Evolutionary conservation across 2,888 invertebrate species (phyloP), one percentile per base, ranked within the genome.

Genomic region (Lasioglossum calceatum): DNA sequence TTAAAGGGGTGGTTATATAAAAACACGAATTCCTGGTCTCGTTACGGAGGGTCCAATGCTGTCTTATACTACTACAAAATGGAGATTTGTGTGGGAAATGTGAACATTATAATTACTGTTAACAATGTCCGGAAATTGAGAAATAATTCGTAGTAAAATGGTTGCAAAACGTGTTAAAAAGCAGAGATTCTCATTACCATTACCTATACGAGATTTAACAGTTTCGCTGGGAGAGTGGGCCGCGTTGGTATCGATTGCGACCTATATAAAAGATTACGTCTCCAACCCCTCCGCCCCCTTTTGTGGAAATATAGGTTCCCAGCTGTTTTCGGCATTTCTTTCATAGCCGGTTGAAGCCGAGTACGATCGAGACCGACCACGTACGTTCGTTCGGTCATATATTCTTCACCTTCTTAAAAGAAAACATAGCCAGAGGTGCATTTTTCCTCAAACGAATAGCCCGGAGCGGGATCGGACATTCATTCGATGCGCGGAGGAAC

Each of bases 221-320:
- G 87, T 86, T 83, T 78, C 70, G 75, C 80, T 39, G 76, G 47
- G 54, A 77, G 87, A 70, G 64, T 47, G 77, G 54, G 47, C 77
- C 64, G 75, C 77, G 74, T 78, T 64, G 67, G n/a, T 79, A 87
- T 87, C 79, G 87, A 87, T 87, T 81, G 87, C 81, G 84, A 87
- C 87, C 88, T 84, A 88, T 76, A 88, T 87, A 87, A 88, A 86
- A 81, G 81, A 82, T 84, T 86, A 80, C 50, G 71, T 71, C 71
- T 71, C 76, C 73, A 81, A 19, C 54, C 54, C 14, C 50, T 67
- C n/a, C 32, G 71, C 47, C 12, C 80, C 71, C 47, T 61, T 74
- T 87, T 74, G 72, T 75, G 27, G 87, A 74, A 82, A 82, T 72
- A 79, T 77, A 64, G 61, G 74, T 87, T 77, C 50, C 70, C 73